Evolutionary conservation across 2,113 vertebrate genomes (phyloP).

Genomic region (Sphyrna mokarran): DNA sequence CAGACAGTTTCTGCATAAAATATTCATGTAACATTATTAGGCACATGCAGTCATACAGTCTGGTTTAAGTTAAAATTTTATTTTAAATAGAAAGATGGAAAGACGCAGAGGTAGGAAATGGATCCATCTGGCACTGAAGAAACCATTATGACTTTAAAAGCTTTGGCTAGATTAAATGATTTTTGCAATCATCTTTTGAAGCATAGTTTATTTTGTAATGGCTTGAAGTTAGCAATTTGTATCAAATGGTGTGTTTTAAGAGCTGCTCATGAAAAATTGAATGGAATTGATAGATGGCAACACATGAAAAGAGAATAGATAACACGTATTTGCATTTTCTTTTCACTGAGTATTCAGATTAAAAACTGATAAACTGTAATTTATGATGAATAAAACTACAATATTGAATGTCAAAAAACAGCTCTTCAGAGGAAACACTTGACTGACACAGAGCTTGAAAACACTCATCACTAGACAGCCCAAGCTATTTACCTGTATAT

Average conservation of each 20-base stretch:
- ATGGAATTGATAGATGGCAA: not conserved
- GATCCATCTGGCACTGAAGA: not conserved
- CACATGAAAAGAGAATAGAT: not conserved
- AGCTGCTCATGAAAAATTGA: not conserved
- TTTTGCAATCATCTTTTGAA: not conserved
- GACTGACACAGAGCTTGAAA: not conserved
- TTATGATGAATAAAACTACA: not conserved
- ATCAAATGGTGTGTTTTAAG: not conserved
- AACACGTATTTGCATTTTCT: not conserved
- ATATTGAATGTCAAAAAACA: not conserved
- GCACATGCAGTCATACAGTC: conserved; percentile 22
- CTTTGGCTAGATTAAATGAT: conserved; percentile 4
- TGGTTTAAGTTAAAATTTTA: conserved; percentile 21
- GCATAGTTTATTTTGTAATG: conserved; percentile 13
- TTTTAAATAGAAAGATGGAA: conserved; percentile 24
- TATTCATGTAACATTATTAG: conserved; percentile 28
- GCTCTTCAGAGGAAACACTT: not conserved
- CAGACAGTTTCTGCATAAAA: conserved; percentile 27
- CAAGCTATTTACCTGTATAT: not conserved
- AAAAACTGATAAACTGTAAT: not conserved
- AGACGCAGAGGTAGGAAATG: not conserved
- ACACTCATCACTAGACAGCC: not conserved
- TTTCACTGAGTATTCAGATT: not conserved
- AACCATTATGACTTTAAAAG: not conserved
- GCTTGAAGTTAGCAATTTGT: not conserved